Base-by-base conservation (phyloP, 2,888 invertebrate genomes). In the Willowsia nigromaculata region DNA sequence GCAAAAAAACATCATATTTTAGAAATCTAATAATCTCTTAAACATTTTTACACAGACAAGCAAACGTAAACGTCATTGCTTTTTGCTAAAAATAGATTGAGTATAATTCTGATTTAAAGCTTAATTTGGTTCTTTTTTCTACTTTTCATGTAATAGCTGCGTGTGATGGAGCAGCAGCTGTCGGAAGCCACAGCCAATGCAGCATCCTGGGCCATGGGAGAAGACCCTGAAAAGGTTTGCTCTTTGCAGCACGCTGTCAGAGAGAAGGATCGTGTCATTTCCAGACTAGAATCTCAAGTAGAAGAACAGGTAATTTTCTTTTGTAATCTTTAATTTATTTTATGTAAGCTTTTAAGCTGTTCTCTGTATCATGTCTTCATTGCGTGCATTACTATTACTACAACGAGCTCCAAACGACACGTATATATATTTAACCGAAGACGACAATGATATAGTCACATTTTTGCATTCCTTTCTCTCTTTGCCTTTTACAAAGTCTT, bases 211-310 rank as follows among this genome's bases (percentile, higher is more conserved):
- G 93, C 93, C 91, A 93, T 93, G 89, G 92, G 93, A 84, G 93
- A 93, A 92, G 92, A 93, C 65, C 91, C 93, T 85, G 93, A 93
- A 59, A 92, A 91, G 88, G 91, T 92, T 90, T 91, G 91, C 86
- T 91, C 93, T 81, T 91, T 92, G 86, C 92, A 93, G 91, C 90
- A 92, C 84, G 91, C 93, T 82, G 92, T 93, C 85, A 90, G 94
- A 93, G 95, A 95, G 91, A 95, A 95, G 93, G 95, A 95, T 92
- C 93, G 94, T 85, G 94, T 94, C 90, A 97, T 97, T 94, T 95
- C 95, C 93, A 96, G 96, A 94, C 95, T 97, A 94, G 97, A 97
- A 94, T 96, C 96, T 93, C 97, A 97, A 94, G 96, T 97, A 92
- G 97, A 97, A 94, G 97, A 97, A 94, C 97, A 97, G 96, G 96